Evolutionary conservation across 2,113 vertebrate genomes (phyloP).

Genomic region (Uria aalge): DNA sequence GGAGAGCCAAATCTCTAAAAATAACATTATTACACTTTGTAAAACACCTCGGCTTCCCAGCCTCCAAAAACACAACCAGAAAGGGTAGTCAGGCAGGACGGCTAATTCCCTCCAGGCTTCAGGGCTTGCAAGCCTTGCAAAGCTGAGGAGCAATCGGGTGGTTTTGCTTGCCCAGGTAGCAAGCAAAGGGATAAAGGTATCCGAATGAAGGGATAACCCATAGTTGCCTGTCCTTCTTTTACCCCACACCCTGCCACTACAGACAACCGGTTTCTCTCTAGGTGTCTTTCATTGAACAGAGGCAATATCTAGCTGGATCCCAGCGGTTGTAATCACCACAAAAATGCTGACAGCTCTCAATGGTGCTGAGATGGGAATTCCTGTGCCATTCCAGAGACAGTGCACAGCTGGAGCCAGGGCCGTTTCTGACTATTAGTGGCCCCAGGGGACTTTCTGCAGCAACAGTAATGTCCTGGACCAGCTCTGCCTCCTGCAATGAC

Average conservation of each 20-base stretch:
- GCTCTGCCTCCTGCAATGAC: background rate
- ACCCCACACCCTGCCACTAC: background rate
- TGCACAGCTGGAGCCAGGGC: background rate
- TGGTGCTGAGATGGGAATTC: background rate
- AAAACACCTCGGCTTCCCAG: background rate
- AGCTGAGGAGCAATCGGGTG: background rate
- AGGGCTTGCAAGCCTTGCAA: background rate
- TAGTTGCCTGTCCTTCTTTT: background rate
- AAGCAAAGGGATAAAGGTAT: background rate
- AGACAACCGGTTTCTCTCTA: background rate
- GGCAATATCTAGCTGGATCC: background rate
- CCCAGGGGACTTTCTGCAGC: background rate
- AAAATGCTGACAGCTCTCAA: background rate
- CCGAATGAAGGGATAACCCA: background rate
- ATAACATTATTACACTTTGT: background rate
- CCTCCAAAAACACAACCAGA: background rate
- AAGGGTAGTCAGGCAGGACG: background rate
- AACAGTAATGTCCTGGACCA: background rate
- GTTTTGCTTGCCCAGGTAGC: background rate
- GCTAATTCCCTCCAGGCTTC: background rate
- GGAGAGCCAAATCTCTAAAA: background rate
- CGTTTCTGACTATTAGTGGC: background rate
- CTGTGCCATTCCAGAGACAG: accelerated
- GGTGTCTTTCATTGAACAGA: background rate
- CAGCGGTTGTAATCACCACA: background rate